Evolutionary conservation across 1,140 invertebrate species (phyloP).

Genomic region (Cyrtorhinus lividipennis): DNA sequence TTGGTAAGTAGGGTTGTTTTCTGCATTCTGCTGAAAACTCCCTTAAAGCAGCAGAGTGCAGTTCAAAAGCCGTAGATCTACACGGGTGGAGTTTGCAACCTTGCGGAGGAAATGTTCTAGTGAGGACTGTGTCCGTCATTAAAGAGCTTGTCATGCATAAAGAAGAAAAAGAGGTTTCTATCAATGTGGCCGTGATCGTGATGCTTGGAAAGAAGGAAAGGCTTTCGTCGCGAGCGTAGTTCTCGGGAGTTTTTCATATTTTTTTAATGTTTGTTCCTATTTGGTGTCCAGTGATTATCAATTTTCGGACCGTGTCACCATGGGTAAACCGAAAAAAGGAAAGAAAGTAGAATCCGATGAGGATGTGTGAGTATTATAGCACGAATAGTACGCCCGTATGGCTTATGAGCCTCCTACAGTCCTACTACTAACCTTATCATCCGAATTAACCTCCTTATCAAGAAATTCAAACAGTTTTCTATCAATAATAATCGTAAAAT

Average conservation of each 20-base stretch:
- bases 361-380: slow-evolving; percentile 39
- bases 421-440: slow-evolving; percentile 25
- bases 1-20: too few species aligned
- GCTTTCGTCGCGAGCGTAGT: too few species aligned
- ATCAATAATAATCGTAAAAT: slow-evolving; percentile 1
- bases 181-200: too few species aligned
- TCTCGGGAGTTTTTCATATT: neutral
- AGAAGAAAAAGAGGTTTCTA: too few species aligned
- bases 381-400: neutral
- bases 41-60: too few species aligned
- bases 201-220: too few species aligned
- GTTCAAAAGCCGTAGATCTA: too few species aligned
- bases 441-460: slow-evolving; percentile 21
- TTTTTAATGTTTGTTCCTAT: slow-evolving; percentile 6
- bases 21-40: too few species aligned
- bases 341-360: slow-evolving; percentile 46
- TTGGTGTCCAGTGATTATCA: neutral
- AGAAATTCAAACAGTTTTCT: slow-evolving; percentile 13
- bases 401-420: slow-evolving; percentile 10
- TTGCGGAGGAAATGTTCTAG: too few species aligned
- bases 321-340: slow-evolving; percentile 55
- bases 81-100: too few species aligned
- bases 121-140: too few species aligned
- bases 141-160: too few species aligned
- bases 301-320: slow-evolving; percentile 24